These are phyloP conservation scores for Drosophila pandora DNA, from an alignment of 1,140 invertebrate genomes.

Conservation along the genomic window DNA sequence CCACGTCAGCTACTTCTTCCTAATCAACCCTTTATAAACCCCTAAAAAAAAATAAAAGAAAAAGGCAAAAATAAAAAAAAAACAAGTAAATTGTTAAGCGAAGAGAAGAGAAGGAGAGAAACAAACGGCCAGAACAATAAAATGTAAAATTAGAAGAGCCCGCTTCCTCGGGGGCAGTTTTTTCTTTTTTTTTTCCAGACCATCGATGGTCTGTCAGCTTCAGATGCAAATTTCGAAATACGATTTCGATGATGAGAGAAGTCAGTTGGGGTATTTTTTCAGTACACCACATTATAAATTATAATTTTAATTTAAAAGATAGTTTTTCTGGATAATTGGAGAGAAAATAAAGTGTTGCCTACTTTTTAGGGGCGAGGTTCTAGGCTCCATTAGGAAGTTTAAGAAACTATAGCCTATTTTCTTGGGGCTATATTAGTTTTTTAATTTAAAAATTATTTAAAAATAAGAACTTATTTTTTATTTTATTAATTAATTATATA, in stretches of 20 bases:
- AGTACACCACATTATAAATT: too few species aligned
- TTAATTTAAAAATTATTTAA: too few species aligned
- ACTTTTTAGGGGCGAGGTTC: neutral
- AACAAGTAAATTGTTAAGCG: constrained; percentile 22
- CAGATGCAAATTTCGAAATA: neutral
- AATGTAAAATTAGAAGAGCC: constrained; percentile 74
- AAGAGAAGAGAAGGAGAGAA: neutral
- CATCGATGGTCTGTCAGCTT: constrained; percentile 31
- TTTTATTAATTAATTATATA: too few species aligned
- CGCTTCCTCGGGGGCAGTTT: constrained; percentile 42
- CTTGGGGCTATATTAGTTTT: neutral
- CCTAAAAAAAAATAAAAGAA: constrained; percentile 55
- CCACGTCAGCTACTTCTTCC: constrained; percentile 50
- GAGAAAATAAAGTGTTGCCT: neutral
- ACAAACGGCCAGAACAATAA: constrained; percentile 62
- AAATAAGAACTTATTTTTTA: too few species aligned
- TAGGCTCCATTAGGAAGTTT: neutral
- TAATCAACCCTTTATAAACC: constrained; percentile 80
- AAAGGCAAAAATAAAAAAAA: constrained; percentile 37
- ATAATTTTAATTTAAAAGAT: too few species aligned
- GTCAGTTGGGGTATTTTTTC: too few species aligned
- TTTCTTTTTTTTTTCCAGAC: neutral
- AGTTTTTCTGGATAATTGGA: too few species aligned
- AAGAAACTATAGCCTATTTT: neutral
- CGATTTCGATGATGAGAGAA: too few species aligned